These are phyloP conservation scores for Acrossocheilus fasciatus DNA, from an alignment of 2,797 vertebrate genomes.

Conservation along the genomic window DNA sequence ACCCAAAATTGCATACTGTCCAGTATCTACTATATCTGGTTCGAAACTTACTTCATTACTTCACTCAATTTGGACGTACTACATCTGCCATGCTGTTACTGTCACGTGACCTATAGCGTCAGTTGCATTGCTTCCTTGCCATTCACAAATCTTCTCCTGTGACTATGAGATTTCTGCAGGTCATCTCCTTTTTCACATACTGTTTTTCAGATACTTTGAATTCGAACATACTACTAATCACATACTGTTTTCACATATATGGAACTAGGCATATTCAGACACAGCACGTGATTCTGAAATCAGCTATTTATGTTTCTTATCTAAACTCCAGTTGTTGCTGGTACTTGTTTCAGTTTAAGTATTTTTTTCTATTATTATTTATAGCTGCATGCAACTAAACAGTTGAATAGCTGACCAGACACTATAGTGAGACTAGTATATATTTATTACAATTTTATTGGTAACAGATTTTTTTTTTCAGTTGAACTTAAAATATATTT, in stretches of 20 bases:
- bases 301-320: neutral
- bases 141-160: too few relatives aligned
- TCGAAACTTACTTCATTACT: neutral
- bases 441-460: neutral
- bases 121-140: too few relatives aligned
- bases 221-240: neutral
- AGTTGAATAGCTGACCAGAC: neutral
- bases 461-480: neutral
- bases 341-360: neutral
- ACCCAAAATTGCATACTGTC: neutral
- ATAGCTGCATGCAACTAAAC: neutral
- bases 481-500: neutral
- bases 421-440: neutral
- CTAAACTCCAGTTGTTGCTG: neutral
- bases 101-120: too few relatives aligned
- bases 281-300: slow-evolving; percentile 22
- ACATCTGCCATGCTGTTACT: neutral
- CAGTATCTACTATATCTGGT: neutral
- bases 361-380: neutral
- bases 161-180: too few relatives aligned
- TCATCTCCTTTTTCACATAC: too few relatives aligned
- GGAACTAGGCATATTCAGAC: neutral
- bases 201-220: too few relatives aligned
- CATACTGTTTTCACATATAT: neutral
- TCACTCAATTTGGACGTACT: neutral